phyloP scores from a whole-genome alignment of 2,113 vertebrate species.

The Tychaedon coryphoeus region DNA sequence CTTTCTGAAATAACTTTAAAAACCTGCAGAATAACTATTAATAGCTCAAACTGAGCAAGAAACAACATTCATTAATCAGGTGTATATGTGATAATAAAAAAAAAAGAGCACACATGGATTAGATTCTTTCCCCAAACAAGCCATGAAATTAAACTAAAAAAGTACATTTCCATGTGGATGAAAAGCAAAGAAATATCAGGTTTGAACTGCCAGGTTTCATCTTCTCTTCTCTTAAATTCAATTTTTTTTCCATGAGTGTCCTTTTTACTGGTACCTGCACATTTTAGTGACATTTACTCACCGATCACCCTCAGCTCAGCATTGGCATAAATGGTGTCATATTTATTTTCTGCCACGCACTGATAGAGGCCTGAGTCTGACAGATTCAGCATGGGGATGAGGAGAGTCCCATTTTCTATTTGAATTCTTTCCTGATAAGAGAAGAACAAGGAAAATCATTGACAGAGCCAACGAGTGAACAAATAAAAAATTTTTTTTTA shows the following conservation, averaged over 20 bases:
- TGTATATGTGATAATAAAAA: not conserved
- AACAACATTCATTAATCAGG: not conserved
- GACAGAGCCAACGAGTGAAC: not conserved
- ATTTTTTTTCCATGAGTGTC: not conserved
- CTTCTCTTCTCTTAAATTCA: not conserved
- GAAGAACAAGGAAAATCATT: not conserved
- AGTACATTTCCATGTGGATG: not conserved
- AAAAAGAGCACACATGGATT: not conserved
- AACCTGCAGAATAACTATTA: not conserved
- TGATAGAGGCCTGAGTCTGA: constrained; percentile 91
- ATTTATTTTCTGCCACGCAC: constrained; percentile 85
- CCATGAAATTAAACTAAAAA: not conserved
- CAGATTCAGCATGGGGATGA: constrained; percentile 78
- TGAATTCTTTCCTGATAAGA: constrained; percentile 80
- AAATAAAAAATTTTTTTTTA: not conserved
- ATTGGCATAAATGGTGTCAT: constrained; percentile 80
- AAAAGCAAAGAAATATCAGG: not conserved
- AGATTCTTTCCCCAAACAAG: not conserved
- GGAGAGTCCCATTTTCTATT: constrained; percentile 80
- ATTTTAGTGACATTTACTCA: constrained; percentile 69
- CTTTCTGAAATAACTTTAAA: not conserved
- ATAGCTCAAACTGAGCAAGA: not conserved
- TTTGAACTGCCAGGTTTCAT: not conserved
- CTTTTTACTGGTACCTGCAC: not conserved
- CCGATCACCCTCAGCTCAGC: constrained; percentile 88